phyloP scores from a whole-genome alignment of 2,113 vertebrate species.

The Vimba vimba region DNA sequence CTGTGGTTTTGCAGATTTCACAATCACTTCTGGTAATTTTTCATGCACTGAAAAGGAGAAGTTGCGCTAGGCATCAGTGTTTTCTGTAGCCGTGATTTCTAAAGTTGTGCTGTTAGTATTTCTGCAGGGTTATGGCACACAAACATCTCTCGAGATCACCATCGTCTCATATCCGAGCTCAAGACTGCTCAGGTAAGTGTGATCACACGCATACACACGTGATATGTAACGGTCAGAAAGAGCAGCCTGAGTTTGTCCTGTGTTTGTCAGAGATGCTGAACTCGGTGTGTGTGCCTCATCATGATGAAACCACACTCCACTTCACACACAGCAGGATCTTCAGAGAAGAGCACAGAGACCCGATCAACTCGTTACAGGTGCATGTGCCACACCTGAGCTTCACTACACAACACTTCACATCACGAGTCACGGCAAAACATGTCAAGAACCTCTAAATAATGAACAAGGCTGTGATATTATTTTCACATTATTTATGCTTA shows the following conservation, averaged over 20 bases:
- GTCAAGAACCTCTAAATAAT: too few species aligned
- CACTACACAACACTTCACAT: background rate
- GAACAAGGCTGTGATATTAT: background rate
- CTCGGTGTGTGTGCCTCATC: background rate
- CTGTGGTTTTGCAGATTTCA: background rate
- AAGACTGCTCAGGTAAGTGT: conserved; percentile 34
- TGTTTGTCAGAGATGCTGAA: conserved; percentile 44
- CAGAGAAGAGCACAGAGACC: conserved; percentile 43
- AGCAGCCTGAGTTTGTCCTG: background rate
- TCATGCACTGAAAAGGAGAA: background rate
- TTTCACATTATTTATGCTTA: background rate
- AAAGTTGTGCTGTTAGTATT: background rate
- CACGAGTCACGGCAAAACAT: background rate
- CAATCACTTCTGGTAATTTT: background rate
- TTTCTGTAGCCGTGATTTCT: background rate
- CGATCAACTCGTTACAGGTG: conserved; percentile 60
- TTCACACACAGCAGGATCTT: conserved; percentile 55
- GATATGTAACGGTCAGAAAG: too few species aligned
- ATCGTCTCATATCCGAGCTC: background rate
- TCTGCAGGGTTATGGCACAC: conserved; percentile 32
- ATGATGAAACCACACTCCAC: background rate
- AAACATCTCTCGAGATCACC: conserved; percentile 17
- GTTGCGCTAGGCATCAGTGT: too few species aligned
- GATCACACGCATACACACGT: background rate
- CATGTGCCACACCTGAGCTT: too few species aligned